Evolutionary conservation across 2,113 vertebrate species (phyloP).

Genomic region (Nothobranchius furzeri): DNA sequence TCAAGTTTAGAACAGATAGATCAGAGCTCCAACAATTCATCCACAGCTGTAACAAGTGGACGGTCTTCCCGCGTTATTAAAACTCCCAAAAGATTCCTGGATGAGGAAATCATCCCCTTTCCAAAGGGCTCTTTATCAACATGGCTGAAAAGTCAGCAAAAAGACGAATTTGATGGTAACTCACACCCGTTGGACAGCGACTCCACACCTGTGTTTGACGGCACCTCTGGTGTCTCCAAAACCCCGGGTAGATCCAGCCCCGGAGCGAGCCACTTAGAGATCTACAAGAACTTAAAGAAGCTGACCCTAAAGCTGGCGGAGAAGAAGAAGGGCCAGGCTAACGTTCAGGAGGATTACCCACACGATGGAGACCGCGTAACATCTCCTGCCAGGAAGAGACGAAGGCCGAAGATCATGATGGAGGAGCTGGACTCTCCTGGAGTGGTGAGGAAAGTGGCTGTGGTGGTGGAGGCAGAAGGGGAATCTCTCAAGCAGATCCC

Average conservation of each 20-base stretch:
- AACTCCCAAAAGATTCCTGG: constrained; percentile 87
- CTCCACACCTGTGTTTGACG: constrained; percentile 12
- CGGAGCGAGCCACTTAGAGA: constrained; percentile 81
- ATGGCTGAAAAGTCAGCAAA: constrained; percentile 56
- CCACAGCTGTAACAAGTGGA: constrained; percentile 76
- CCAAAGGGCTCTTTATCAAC: constrained; percentile 60
- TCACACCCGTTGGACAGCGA: constrained; percentile 9
- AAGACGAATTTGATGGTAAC: constrained; percentile 41
- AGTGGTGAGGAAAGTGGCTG: constrained; percentile 79
- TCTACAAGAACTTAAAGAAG: constrained; percentile 85
- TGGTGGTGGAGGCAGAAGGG: constrained; percentile 38
- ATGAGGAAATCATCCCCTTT: constrained; percentile 78
- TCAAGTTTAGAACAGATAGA: constrained; percentile 21
- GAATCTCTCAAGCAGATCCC: background rate
- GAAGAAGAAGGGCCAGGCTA: constrained; percentile 59
- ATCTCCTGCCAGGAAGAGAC: constrained; percentile 54
- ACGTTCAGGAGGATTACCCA: constrained; percentile 14
- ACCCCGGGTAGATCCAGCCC: constrained; percentile 69
- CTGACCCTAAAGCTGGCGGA: constrained; percentile 72
- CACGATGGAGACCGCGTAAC: background rate
- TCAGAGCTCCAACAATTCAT: constrained; percentile 62
- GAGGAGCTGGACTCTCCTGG: constrained; percentile 79
- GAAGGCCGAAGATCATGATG: constrained; percentile 74
- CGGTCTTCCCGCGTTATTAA: constrained; percentile 89
- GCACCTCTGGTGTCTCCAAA: constrained; percentile 6